These are phyloP conservation scores for Rhinatrema bivittatum DNA, from an alignment of 2,797 vertebrate species.

Conservation along the genomic window DNA sequence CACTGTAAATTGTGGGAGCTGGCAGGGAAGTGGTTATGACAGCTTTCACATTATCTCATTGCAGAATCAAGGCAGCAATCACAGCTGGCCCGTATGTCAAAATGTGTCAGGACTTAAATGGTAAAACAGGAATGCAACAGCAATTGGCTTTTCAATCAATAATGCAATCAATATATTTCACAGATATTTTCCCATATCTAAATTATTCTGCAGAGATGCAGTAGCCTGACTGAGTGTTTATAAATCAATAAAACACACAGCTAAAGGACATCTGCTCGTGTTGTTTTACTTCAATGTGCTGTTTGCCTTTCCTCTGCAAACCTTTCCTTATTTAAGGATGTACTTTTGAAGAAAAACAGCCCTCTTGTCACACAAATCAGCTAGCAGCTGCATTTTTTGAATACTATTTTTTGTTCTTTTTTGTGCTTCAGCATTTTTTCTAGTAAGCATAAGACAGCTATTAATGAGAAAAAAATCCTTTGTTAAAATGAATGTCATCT, in stretches of 20 bases:
- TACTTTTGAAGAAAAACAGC: conserved; percentile 41
- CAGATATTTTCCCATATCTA: conserved; percentile 80
- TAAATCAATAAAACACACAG: conserved; percentile 67
- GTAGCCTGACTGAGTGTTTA: conserved; percentile 63
- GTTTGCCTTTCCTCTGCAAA: conserved; percentile 52
- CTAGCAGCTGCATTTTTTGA: conserved; percentile 31
- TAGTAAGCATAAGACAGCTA: conserved; percentile 28
- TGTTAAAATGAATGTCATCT: conserved; percentile 21
- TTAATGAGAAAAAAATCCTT: conserved; percentile 15
- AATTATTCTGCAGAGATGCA: conserved; percentile 73
- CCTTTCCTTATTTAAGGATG: conserved; percentile 51
- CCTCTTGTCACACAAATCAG: conserved; percentile 42
- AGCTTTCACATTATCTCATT: conserved; percentile 66
- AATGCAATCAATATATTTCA: conserved; percentile 77
- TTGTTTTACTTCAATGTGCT: conserved; percentile 57
- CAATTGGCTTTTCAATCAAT: conserved; percentile 80
- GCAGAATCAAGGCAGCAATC: conserved; percentile 58
- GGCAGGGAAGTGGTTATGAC: conserved; percentile 59
- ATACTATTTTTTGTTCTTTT: conserved; percentile 39
- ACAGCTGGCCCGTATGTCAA: conserved; percentile 71
- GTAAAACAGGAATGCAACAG: conserved; percentile 73
- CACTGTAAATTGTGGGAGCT: conserved; percentile 54
- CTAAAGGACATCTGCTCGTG: conserved; percentile 63
- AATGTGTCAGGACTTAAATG: conserved; percentile 75
- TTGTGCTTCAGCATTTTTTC: conserved; percentile 21